phyloP scores from a whole-genome alignment of 64 coral and sea anemone species.

The Pachyseris speciosa region DNA sequence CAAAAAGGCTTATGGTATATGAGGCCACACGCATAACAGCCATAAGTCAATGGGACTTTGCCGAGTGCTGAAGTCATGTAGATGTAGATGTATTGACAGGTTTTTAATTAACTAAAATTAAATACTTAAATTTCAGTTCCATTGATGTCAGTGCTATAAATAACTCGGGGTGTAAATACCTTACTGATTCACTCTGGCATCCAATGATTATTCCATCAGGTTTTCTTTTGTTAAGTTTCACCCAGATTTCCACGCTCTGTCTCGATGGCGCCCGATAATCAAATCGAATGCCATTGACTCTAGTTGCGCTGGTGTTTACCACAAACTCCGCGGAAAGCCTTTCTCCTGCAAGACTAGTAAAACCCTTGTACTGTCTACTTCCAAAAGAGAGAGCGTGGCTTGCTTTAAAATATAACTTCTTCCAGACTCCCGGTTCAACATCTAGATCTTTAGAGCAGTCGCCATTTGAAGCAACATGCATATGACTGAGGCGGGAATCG shows the following conservation, averaged over 20 bases:
- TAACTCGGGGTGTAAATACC: constrained; percentile 39
- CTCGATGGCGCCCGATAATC: constrained; percentile 68
- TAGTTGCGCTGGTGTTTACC: constrained; percentile 27
- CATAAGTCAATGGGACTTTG: no score
- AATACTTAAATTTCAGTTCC: no score
- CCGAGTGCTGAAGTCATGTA: no score
- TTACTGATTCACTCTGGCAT: constrained; percentile 92
- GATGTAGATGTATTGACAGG: no score
- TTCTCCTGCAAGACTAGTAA: constrained; percentile 25
- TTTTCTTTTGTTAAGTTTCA: constrained; percentile 68
- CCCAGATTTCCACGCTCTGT: constrained; percentile 79
- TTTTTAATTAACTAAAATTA: no score
- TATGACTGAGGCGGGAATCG: not conserved
- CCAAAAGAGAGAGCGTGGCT: constrained; percentile 84
- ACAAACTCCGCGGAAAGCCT: constrained; percentile 84
- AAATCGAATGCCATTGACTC: constrained; percentile 72
- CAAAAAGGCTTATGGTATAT: no score
- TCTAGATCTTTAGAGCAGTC: not conserved
- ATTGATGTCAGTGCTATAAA: not conserved
- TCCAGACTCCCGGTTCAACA: constrained; percentile 62
- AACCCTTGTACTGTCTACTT: constrained; percentile 2
- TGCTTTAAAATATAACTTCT: constrained; percentile 84
- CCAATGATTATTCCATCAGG: constrained; percentile 91
- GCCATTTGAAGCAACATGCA: not conserved
- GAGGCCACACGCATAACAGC: no score